These are phyloP conservation scores for Knipowitschia caucasica DNA, from an alignment of 2,797 vertebrate genomes.

Conservation along the genomic window DNA sequence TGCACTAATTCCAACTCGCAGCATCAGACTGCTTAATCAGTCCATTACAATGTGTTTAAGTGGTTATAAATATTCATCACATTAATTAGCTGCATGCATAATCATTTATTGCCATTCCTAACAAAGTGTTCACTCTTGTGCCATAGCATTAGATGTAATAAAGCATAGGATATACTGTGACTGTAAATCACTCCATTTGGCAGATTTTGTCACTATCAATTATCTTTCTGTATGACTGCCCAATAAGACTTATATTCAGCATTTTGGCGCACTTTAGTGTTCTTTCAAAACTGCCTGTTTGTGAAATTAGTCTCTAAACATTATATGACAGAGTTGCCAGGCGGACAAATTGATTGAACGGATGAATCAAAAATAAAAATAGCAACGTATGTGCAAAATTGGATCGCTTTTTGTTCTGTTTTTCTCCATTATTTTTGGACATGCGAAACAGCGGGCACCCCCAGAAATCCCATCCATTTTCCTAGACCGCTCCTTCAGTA, in stretches of 20 bases:
- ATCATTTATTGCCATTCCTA: constrained; percentile 75
- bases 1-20: constrained; percentile 76
- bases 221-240: constrained; percentile 67
- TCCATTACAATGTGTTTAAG: constrained; percentile 81
- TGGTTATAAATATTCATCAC: constrained; percentile 80
- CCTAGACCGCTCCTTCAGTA: not conserved
- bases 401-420: not conserved
- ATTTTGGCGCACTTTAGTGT: constrained; percentile 33
- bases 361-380: not conserved
- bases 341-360: not conserved
- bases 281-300: constrained; percentile 31
- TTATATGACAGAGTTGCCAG: constrained; percentile 10
- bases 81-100: constrained; percentile 79
- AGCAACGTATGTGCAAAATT: not conserved
- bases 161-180: constrained; percentile 67
- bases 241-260: constrained; percentile 61
- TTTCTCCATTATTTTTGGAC: not conserved
- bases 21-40: constrained; percentile 77
- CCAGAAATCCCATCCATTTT: not conserved
- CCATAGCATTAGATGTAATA: constrained; percentile 70
- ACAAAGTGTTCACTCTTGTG: constrained; percentile 62
- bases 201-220: constrained; percentile 62
- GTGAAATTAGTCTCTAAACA: constrained; percentile 43
- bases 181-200: constrained; percentile 68
- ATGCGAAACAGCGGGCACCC: not conserved